phyloP scores from a whole-genome alignment of 2,113 vertebrate species.

The Melanostigma gelatinosum region DNA sequence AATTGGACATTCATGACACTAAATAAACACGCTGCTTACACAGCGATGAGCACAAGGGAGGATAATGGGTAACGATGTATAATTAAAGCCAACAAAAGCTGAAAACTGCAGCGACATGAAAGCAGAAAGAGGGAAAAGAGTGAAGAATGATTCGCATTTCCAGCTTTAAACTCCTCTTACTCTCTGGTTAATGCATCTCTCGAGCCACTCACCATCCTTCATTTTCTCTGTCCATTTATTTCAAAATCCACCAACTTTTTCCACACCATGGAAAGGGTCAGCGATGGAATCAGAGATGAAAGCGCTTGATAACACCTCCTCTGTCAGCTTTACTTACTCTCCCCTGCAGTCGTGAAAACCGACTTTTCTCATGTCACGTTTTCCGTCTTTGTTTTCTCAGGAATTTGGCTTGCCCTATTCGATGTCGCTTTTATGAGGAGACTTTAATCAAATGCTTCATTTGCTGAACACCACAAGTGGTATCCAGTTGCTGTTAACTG shows the following conservation, averaged over 20 bases:
- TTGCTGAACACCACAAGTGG: conserved; percentile 67
- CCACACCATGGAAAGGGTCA: conserved; percentile 30
- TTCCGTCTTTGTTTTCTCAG: conserved; percentile 51
- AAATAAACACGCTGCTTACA: conserved; percentile 2
- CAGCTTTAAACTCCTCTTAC: not conserved
- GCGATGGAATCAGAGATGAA: conserved; percentile 53
- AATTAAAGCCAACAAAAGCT: conserved; percentile 38
- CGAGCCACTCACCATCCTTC: conserved; percentile 16
- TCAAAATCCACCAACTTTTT: conserved; percentile 28
- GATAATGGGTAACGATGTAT: not conserved
- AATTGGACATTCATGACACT: conserved; percentile 13
- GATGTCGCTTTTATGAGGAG: conserved; percentile 62
- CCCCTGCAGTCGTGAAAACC: conserved; percentile 39
- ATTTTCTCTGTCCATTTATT: conserved; percentile 40
- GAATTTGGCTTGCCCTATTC: conserved; percentile 59
- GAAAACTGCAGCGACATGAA: not conserved
- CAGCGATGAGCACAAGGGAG: not conserved
- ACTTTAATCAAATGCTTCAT: conserved; percentile 75
- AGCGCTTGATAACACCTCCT: conserved; percentile 52
- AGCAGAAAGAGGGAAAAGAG: not conserved
- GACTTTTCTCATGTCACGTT: conserved; percentile 51
- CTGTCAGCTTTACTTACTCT: conserved; percentile 40
- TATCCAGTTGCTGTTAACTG: conserved; percentile 67
- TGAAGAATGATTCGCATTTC: conserved; percentile 14
- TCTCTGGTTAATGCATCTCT: conserved; percentile 13